A percentile compares a stretch with the other conserved stretches of the same genome.
Conservation (phyloP, 2,113 vertebrate species). For the Clarias gariepinus region DNA sequence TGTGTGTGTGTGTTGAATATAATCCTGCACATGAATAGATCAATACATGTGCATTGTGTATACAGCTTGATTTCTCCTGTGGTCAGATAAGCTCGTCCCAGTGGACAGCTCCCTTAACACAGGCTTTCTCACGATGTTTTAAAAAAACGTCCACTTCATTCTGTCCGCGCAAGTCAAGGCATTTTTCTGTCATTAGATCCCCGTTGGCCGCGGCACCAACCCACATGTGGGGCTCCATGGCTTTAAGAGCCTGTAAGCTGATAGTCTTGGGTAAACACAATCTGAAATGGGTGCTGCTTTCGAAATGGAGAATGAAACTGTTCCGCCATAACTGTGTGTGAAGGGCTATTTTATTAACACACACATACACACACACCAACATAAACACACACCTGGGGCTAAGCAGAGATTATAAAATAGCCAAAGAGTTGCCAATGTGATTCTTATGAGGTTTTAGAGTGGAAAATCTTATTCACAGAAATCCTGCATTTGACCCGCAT, state of each 20-base stretch:
- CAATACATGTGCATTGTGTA: constrained; percentile 5
- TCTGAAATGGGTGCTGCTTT: constrained; percentile 56
- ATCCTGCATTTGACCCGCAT: not conserved
- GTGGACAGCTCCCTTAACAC: constrained; percentile 18
- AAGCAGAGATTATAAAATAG: constrained; percentile 8
- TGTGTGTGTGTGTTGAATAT: not conserved
- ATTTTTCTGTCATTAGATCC: constrained; percentile 39
- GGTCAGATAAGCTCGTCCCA: not conserved
- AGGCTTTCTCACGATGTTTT: constrained; percentile 55
- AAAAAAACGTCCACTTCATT: not conserved
- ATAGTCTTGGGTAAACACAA: constrained; percentile 71
- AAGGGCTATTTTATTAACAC: not conserved
- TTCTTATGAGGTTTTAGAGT: not conserved
- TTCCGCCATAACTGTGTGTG: constrained; percentile 50
- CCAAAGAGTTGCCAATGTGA: not conserved
- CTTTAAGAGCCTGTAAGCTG: constrained; percentile 59
- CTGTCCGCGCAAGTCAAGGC: not conserved
- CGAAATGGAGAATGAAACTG: constrained; percentile 24
- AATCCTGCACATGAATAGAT: not conserved
- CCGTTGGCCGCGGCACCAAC: constrained; percentile 42
- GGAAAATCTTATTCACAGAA: not conserved
- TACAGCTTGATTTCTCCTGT: not conserved
- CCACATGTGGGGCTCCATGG: constrained; percentile 46
- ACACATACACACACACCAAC: constrained; percentile 39
- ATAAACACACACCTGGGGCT: not conserved